Base-by-base conservation (phyloP, 1,140 invertebrate species). In the Drosophila nigrodunni region DNA sequence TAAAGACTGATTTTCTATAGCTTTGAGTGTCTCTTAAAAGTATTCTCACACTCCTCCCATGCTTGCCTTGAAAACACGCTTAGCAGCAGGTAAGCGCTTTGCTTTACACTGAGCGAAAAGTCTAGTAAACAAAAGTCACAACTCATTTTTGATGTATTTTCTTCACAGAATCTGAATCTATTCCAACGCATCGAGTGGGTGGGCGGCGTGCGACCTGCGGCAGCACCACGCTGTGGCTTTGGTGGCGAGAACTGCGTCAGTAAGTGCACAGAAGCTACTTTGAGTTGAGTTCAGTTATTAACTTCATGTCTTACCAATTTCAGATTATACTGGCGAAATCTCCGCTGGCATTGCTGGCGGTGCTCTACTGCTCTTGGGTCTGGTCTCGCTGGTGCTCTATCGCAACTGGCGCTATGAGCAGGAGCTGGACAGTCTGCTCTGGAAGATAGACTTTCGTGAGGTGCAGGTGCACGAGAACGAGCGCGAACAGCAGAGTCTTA, bases 391-490 rank as follows among this genome's bases (percentile, higher is more conserved):
- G 18, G 94, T 96, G 0, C 91, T 96, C 1, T 97, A 97, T 92
- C 95, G 98, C 58, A 98, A 98, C 90, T 98, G 97, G 97, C 95
- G 95, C 18, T 98, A 99, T 91, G 98, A 99, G 87, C 97, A 98
- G 87, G 98, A 99, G 88, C 93, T 99, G 65, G 98, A 99, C 80
- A 97, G 96, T 47, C 93, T 99, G 15, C 94, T 99, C 0, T 99
- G 98, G 98, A 98, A 98, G 93, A 96, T 99, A 21, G 98, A 99
- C 93, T 98, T 96, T 92, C 96, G 96, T 71, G 98, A 99, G 74
- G 96, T 97, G 55, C 95, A 96, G 90, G 94, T 95, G 62, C 94
- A 94, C 67, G 94, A 95, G 43, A 92, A 82, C 62, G 94, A 95
- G 18, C 80, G 89, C 46, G 92, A 92, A 30, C 75, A 78, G 10